These are phyloP conservation scores for Salvelinus alpinus DNA, from an alignment of 2,113 vertebrate genomes.

Conservation along the genomic window DNA sequence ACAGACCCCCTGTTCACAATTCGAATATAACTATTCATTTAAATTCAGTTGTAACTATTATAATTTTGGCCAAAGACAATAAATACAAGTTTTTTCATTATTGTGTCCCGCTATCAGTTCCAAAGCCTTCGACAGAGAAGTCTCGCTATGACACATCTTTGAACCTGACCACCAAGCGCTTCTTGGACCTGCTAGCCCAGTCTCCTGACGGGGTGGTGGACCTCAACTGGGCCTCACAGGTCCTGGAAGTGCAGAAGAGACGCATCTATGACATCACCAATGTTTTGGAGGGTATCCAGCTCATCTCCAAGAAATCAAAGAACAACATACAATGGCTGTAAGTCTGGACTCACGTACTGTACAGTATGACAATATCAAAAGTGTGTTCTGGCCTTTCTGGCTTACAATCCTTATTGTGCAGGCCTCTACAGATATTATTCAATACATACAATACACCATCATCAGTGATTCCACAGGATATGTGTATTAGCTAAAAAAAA, in stretches of 20 bases:
- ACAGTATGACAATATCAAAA: no score
- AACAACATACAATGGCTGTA: conserved; percentile 99
- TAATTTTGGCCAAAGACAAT: no score
- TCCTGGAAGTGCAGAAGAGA: conserved; percentile 95
- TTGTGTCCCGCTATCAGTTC: conserved; percentile 64
- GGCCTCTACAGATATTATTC: no score
- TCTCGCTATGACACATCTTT: conserved; percentile 96
- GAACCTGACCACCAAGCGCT: conserved; percentile 96
- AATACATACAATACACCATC: not conserved
- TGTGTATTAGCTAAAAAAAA: not conserved
- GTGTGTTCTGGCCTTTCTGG: no score
- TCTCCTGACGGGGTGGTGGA: conserved; percentile 95
- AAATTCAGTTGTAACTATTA: no score
- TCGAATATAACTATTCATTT: no score
- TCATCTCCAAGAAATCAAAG: conserved; percentile 98
- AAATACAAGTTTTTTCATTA: no score
- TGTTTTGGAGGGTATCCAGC: conserved; percentile 94
- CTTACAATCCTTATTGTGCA: no score
- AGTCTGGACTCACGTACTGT: conserved; percentile 50
- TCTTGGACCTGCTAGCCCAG: conserved; percentile 89
- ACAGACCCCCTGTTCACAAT: no score
- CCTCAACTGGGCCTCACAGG: conserved; percentile 95
- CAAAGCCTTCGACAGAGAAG: conserved; percentile 84
- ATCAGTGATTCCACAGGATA: not conserved
- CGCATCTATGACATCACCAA: conserved; percentile 99